Conservation (phyloP, 2,888 invertebrate species). For the Allophyes oxyacanthae region DNA sequence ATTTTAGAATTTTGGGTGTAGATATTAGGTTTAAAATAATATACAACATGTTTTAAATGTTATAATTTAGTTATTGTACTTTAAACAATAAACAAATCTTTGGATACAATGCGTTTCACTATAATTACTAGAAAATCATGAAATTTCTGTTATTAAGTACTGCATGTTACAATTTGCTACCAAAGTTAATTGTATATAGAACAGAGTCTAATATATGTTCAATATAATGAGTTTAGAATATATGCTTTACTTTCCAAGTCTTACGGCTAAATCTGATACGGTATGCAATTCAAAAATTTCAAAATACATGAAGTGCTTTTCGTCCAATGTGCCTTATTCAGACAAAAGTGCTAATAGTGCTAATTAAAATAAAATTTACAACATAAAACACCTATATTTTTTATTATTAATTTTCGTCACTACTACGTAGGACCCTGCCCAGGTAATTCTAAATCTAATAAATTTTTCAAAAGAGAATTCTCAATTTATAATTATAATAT, state of each 20-base stretch:
- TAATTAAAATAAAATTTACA: conserved; percentile 56
- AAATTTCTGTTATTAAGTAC: conserved; percentile 63
- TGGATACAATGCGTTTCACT: conserved; percentile 80
- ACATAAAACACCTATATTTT: conserved; percentile 37
- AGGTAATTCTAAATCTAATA: conserved; percentile 52
- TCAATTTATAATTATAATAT: conserved; percentile 60
- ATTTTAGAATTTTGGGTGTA: conserved; percentile 49
- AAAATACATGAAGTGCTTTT: conserved; percentile 58
- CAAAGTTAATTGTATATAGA: conserved; percentile 62
- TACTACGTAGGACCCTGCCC: conserved; percentile 43
- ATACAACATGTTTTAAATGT: conserved; percentile 68
- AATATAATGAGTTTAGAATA: conserved; percentile 85
- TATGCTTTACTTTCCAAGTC: conserved; percentile 80
- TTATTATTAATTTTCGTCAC: conserved; percentile 36
- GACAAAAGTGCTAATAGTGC: conserved; percentile 65
- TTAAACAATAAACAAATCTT: conserved; percentile 84
- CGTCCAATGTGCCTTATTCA: conserved; percentile 63
- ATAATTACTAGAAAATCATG: conserved; percentile 66
- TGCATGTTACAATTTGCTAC: conserved; percentile 60
- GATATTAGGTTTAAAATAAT: conserved; percentile 65
- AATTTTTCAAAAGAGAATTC: conserved; percentile 58
- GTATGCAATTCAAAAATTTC: conserved; percentile 51
- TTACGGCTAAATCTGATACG: conserved; percentile 57
- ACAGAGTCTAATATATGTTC: conserved; percentile 68
- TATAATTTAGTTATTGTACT: conserved; percentile 83